Conservation (phyloP, 2,888 invertebrate genomes). For the Pollenia amentaria region DNA sequence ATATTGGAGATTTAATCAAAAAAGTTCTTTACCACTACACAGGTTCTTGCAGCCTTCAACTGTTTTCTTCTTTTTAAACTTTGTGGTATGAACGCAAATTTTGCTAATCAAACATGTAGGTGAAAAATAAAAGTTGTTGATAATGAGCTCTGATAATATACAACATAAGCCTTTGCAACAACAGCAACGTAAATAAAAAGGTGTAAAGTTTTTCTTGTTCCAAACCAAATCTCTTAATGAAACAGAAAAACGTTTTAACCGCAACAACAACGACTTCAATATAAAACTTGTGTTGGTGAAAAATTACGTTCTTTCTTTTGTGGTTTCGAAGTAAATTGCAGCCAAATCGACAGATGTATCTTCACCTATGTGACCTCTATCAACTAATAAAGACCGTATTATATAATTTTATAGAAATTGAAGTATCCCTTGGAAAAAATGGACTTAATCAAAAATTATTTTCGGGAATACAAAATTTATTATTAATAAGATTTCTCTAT, state of each 20-base stretch:
- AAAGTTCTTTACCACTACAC: conserved; percentile 25
- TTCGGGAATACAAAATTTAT: too few relatives aligned
- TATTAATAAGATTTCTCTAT: too few relatives aligned
- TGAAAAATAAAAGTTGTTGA: conserved; percentile 42
- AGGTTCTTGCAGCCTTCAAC: conserved; percentile 57
- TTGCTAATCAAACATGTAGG: conserved; percentile 75
- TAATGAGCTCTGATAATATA: conserved; percentile 58
- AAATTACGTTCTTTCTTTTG: conserved; percentile 39
- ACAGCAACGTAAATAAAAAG: conserved; percentile 14
- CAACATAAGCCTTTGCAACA: not conserved
- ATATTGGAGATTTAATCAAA: conserved; percentile 1
- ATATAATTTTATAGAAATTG: too few relatives aligned
- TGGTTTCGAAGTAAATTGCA: too few relatives aligned
- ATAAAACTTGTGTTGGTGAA: not conserved
- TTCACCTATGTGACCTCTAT: too few relatives aligned
- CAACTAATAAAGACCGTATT: too few relatives aligned
- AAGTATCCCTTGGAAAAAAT: too few relatives aligned
- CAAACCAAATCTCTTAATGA: conserved; percentile 37
- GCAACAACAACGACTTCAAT: not conserved
- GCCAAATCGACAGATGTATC: too few relatives aligned
- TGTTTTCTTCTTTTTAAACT: too few relatives aligned
- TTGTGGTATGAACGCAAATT: too few relatives aligned
- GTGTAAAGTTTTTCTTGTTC: conserved; percentile 35
- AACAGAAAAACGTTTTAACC: conserved; percentile 54
- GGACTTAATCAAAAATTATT: too few relatives aligned